These are phyloP conservation scores for Sebastes goodei DNA, from an alignment of 2,797 vertebrate genomes.

Conservation along the genomic window DNA sequence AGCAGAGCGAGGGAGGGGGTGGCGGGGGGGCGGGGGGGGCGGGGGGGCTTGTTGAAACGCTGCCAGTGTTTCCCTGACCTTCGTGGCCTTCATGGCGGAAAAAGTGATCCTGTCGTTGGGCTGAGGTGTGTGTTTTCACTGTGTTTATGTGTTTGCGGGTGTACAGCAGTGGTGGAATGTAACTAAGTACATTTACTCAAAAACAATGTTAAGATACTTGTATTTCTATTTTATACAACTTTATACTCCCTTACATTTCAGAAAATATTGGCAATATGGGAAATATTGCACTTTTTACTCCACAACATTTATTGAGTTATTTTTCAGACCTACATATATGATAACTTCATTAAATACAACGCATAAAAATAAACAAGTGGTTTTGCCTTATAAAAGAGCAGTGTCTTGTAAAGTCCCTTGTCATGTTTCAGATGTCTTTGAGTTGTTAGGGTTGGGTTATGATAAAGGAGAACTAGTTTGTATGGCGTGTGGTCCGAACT, in stretches of 20 bases:
- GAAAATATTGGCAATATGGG: neutral
- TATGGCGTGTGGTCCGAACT: neutral
- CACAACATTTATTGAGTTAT: neutral
- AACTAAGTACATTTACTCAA: conserved; percentile 7
- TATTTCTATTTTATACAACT: neutral
- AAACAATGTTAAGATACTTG: neutral
- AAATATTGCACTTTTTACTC: neutral
- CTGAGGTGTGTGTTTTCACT: conserved; percentile 70
- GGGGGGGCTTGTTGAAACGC: conserved; percentile 57
- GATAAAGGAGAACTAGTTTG: neutral
- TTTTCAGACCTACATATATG: neutral
- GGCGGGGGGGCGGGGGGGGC: conserved; percentile 48
- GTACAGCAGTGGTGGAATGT: conserved; percentile 15
- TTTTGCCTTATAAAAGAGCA: neutral
- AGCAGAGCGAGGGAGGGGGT: conserved; percentile 33
- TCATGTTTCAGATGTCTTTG: neutral
- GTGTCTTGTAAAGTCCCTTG: no score
- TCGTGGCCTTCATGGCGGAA: conserved; percentile 73
- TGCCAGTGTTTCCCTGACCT: conserved; percentile 82
- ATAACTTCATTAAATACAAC: neutral
- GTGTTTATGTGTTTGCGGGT: conserved; percentile 42
- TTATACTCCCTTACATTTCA: neutral
- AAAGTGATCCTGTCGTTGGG: conserved; percentile 74
- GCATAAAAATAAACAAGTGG: neutral
- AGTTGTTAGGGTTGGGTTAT: neutral